Conservation (phyloP, 2,797 vertebrate species). For the Pseudochirops cupreus region DNA sequence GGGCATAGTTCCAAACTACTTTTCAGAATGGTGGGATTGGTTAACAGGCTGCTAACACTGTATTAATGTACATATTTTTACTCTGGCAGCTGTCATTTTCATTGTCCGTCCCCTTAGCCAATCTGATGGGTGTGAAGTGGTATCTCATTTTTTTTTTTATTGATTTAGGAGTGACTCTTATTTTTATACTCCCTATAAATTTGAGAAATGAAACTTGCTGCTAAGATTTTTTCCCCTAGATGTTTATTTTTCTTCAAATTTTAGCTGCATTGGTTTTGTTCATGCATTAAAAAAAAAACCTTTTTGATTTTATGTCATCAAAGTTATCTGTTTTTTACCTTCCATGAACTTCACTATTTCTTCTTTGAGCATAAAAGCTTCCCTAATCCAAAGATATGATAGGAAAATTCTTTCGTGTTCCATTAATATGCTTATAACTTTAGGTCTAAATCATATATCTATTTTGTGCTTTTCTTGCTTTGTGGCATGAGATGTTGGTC, state of each 20-base stretch:
- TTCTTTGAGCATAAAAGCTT: no score
- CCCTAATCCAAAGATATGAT: no score
- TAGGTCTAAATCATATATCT: not conserved
- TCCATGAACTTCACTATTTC: no score
- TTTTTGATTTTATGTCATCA: not conserved
- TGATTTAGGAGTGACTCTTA: not conserved
- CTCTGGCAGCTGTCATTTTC: not conserved
- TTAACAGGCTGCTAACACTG: not conserved
- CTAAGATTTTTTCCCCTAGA: not conserved
- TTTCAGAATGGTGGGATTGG: not conserved
- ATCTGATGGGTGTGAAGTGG: not conserved
- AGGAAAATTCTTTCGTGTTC: no score
- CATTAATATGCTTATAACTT: not conserved
- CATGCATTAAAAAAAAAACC: no score
- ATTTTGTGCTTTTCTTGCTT: not conserved
- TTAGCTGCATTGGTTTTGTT: not conserved
- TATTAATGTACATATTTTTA: not conserved
- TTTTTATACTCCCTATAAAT: not conserved
- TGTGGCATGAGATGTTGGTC: not conserved
- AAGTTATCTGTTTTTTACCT: not conserved
- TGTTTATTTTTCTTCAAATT: not conserved
- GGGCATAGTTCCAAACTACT: not conserved
- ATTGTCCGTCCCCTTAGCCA: no score
- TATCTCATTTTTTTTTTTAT: not conserved
- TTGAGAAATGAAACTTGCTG: not conserved